Base-by-base conservation (phyloP, 2,113 vertebrate species). In the Apeltes quadracus region DNA sequence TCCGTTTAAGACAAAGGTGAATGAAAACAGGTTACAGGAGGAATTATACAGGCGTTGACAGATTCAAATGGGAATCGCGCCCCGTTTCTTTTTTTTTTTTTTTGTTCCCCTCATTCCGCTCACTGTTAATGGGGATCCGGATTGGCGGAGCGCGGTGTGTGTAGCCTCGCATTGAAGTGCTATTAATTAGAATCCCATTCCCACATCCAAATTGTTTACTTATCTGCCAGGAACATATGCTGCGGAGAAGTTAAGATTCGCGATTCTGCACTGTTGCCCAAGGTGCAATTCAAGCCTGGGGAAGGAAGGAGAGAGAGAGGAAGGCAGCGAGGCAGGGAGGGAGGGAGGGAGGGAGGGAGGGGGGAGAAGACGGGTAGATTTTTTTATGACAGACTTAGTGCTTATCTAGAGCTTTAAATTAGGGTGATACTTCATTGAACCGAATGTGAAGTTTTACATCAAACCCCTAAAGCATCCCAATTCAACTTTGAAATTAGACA, bases 151-250 rank as follows among this genome's bases (percentile, higher is more conserved):
- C 93, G 95, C 95, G 94, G 94, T 96, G 95, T 48, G 95, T 43
- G 1, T 38, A 48, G 53, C 46, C 23, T 62, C 95, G n/a, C 92
- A 95, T 97, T 97, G 39, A 51, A 54, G 95, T 94, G 93, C 93
- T 94, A 96, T 96, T 98, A 99, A 99, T 99, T 98, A 97, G 96
- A 83, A 96, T 94, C 88, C 95, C 94, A 98, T 97, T 96, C 95
- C 50, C 95, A 96, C 95, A 95, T 96, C 95, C 95, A 98, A 97
- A 99, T 97, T 98, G 96, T 98, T 98, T 97, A 99, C 97, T 99
- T 99, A 99, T 99, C 98, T 98, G 95, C 94, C 95, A 94, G 94
- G 96, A 99, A 97, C 97, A 99, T 96, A 96, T 98, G 96, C 95
- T 93, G 93, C 87, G 48, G 92, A 95, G 95, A 96, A 96, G 96